A percentile compares a stretch with the other conserved stretches of the same genome.
phyloP scores from a whole-genome alignment of 1,140 invertebrate species.

The Bombyx mandarina region DNA sequence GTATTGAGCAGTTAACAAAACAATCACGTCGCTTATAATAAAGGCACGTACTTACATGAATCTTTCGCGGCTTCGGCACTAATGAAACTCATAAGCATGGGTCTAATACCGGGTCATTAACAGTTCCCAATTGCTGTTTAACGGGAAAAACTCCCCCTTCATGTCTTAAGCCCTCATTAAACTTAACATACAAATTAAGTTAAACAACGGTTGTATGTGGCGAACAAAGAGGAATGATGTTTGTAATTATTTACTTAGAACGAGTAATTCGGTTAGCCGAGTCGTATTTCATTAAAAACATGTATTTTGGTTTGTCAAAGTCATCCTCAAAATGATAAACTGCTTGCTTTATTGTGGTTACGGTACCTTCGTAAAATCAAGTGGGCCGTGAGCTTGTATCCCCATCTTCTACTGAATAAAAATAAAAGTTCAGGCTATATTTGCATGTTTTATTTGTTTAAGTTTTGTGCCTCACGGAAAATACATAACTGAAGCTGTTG shows the following conservation, averaged over 20 bases:
- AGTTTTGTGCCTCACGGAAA: background rate
- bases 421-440: background rate
- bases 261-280: background rate
- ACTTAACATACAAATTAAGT: conserved; percentile 49
- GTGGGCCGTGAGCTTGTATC: too few species aligned
- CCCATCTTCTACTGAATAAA: too few species aligned
- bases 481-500: too few species aligned
- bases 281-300: too few species aligned
- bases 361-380: too few species aligned
- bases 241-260: conserved; percentile 14
- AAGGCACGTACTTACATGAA: conserved; percentile 60
- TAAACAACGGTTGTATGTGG: conserved; percentile 17
- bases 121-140: conserved; percentile 49
- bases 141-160: conserved; percentile 41
- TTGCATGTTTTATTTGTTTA: background rate
- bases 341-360: too few species aligned
- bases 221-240: conserved; percentile 5
- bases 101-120: conserved; percentile 55
- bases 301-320: too few species aligned
- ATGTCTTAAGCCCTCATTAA: conserved; percentile 44
- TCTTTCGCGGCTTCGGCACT: conserved; percentile 51
- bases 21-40: conserved; percentile 60
- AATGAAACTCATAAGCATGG: conserved; percentile 64
- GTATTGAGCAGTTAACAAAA: conserved; percentile 43
- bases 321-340: too few species aligned